Evolutionary conservation across 2,888 invertebrate species (phyloP).

Genomic region (Harpalus rubripes): DNA sequence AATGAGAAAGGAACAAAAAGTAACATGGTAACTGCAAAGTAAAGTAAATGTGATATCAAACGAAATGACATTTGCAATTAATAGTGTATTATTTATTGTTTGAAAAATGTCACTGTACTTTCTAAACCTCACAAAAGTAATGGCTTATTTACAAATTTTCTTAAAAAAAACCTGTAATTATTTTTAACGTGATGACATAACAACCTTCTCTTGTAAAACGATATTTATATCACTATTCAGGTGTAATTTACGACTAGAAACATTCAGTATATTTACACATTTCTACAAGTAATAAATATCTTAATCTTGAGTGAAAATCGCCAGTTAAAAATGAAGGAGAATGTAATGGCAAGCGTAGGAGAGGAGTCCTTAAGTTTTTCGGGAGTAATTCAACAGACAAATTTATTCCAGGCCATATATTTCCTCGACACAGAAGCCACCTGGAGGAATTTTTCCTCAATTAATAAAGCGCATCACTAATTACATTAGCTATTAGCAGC

Average conservation of each 20-base stretch:
- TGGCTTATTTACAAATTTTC: neutral
- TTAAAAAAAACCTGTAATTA: neutral
- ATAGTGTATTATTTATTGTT: neutral
- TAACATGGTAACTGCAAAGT: neutral
- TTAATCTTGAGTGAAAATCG: neutral
- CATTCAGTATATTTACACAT: constrained; percentile 13
- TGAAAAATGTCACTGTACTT: neutral
- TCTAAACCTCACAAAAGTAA: neutral
- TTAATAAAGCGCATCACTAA: constrained; percentile 75
- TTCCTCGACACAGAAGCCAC: constrained; percentile 72
- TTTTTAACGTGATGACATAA: neutral
- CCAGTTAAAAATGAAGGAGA: constrained; percentile 38
- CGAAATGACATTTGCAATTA: neutral
- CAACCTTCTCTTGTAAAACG: neutral
- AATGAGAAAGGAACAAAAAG: neutral
- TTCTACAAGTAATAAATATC: constrained; percentile 34
- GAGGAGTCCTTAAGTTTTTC: constrained; percentile 38
- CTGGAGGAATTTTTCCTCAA: constrained; percentile 75
- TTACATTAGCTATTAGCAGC: constrained; percentile 76
- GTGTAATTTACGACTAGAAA: constrained; percentile 5
- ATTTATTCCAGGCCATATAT: constrained; percentile 64
- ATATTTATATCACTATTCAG: constrained; percentile 4
- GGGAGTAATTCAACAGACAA: constrained; percentile 48
- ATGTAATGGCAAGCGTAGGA: constrained; percentile 40
- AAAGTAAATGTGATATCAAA: neutral